Base-by-base conservation (phyloP, 2,888 invertebrate genomes). In the Tenthredo livida region DNA sequence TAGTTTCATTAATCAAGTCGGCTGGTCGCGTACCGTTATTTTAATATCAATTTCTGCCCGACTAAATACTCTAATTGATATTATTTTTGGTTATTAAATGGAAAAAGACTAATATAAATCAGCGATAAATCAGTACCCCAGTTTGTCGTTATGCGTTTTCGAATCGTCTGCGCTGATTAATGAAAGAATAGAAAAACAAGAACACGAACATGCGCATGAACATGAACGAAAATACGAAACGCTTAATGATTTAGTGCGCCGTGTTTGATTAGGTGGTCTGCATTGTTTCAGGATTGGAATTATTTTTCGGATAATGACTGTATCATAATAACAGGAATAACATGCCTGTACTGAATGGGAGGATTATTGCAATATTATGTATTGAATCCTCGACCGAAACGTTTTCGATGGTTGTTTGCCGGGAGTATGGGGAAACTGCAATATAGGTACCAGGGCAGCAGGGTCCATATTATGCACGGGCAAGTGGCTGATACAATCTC, bases 401-500 rank as follows among this genome's bases (percentile, higher is more conserved):
- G 54, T 77, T 77, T 77, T 54, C 29, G 33, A 15, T 50, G 54
- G 54, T 54, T 77, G 54, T 77, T 77, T 77, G 33, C 54, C 2
- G 6, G 10, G 3, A 17, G 77, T 37, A 54, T 47, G 50, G n/a
- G n/a, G 73, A 73, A 21, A 9, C 21, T 5, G 0, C 43, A 2
- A 15, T 29, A 65, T 25, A 29, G 29, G 29, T 33, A 33, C 29
- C 12, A 29, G 29, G 29, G n/a, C n/a, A 65, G 5, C 65, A 10
- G 67, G 67, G 6, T 33, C 67, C 67, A 17, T 67, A 90, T 90
- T 90, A 90, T 87, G 86, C 88, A 86, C 87, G 89, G 88, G 88
- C 89, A 88, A 90, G 89, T 89, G 87, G 86, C 87, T 86, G 89
- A 90, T 90, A 89, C 89, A 88, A 90, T 90, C 90, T 90, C 89